Base-by-base conservation (phyloP, 2,888 invertebrate genomes). In the Apotomis betuletana region DNA sequence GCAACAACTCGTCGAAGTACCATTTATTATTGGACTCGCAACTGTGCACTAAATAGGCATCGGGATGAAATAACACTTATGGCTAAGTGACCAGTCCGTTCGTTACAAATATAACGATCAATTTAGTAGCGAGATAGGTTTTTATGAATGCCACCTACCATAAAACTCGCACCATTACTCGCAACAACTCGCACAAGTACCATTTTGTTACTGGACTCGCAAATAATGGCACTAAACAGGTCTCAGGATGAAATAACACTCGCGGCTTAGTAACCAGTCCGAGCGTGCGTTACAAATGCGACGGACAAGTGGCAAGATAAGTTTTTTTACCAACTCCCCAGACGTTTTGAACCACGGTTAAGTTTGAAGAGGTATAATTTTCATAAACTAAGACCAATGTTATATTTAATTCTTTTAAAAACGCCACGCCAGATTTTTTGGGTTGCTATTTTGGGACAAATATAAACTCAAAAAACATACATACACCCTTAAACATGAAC, bases 201-300 rank as follows among this genome's bases (percentile, higher is more conserved):
- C 9, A 49, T 3, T 3, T 49, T 51, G 36, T 4, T 12, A 51
- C 36, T 51, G 12, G n/a, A 5, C 46, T 61, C 27, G 49, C 46
- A 15, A 49, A 15, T 15, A 15, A 15, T 15, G 15, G 36, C 27
- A 57, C 57, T 65, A 65, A 65, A 65, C 65, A 55, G 44, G 27
- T 12, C 46, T 27, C 36, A 8, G 41, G 15, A 65, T 65, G 57
- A 57, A 57, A 65, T 57, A 57, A 46, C 27, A 65, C 57, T 57
- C 54, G 63, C 63, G 41, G 44, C 46, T 36, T 15, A 65, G 57
- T 36, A 64, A 55, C 51, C 59, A 51, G 67, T 58, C 67, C 52
- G 15, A 13, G 58, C 38, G 67, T 38, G 59, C 59, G 38, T 59
- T 59, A 59, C 51, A 60, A 67, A 67, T 67, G 67, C 67, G 59